Evolutionary conservation across 2,888 invertebrate species (phyloP).

Genomic region (Pinctada fucata): DNA sequence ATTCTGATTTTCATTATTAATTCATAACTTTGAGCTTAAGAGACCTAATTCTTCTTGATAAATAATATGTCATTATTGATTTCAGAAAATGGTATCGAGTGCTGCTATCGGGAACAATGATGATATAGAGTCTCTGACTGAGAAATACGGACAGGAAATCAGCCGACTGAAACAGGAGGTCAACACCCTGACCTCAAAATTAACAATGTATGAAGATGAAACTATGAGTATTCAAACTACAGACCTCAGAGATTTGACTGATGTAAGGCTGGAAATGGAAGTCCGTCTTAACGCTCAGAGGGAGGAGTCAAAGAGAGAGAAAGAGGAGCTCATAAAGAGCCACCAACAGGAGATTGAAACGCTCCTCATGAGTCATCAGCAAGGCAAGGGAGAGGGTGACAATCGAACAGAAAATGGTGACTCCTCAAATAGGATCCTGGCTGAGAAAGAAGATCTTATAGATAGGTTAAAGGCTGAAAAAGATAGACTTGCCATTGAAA

Average conservation of each 20-base stretch:
- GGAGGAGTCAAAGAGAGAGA: not conserved
- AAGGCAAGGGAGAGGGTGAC: not conserved
- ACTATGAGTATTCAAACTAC: not conserved
- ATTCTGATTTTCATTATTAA: not conserved
- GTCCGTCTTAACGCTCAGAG: not conserved
- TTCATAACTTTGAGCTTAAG: too few relatives aligned
- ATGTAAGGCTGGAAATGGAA: slow-evolving; percentile 10
- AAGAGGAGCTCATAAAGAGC: not conserved
- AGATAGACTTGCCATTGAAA: not conserved
- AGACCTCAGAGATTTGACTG: slow-evolving; percentile 3
- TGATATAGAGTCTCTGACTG: too few relatives aligned
- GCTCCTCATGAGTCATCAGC: not conserved
- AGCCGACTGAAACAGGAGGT: not conserved
- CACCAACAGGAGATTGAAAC: not conserved
- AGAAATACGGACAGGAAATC: not conserved
- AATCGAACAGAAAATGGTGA: not conserved
- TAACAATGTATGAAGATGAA: not conserved
- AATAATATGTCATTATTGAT: too few relatives aligned
- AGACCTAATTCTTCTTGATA: too few relatives aligned
- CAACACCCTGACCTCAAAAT: not conserved
- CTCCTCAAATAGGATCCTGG: not conserved
- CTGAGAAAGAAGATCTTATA: not conserved
- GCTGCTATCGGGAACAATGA: too few relatives aligned
- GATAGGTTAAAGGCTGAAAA: not conserved
- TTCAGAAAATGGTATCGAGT: too few relatives aligned